phyloP scores from a whole-genome alignment of 30 jellyfish, hydroid and myxozoan genomes.

The Sanderia malayensis region DNA sequence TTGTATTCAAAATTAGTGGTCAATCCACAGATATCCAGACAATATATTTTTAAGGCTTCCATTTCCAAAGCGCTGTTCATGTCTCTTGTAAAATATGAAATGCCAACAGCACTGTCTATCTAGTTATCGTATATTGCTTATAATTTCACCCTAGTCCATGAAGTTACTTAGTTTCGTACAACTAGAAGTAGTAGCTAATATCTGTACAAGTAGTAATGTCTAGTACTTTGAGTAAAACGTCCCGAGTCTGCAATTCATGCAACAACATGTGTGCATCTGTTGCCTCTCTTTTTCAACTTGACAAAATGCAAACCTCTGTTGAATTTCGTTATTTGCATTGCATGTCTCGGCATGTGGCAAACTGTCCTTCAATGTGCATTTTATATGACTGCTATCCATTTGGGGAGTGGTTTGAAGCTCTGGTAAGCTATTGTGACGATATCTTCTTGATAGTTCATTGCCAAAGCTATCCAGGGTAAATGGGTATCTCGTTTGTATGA shows the following conservation, averaged over 20 bases:
- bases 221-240: not conserved
- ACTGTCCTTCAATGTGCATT: not conserved
- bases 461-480: not conserved
- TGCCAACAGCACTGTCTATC: too few relatives aligned
- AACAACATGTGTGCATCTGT: constrained; percentile 5
- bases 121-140: too few relatives aligned
- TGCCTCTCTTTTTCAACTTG: not conserved
- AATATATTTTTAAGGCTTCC: too few relatives aligned
- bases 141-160: too few relatives aligned
- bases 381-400: not conserved
- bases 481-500: not conserved
- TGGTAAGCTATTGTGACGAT: not conserved
- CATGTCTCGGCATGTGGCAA: not conserved
- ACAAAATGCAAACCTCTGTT: not conserved
- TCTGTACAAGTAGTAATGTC: too few relatives aligned
- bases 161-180: too few relatives aligned
- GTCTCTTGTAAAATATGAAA: too few relatives aligned
- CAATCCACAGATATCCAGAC: too few relatives aligned
- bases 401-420: not conserved
- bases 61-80: too few relatives aligned
- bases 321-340: constrained; percentile 1
- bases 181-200: too few relatives aligned
- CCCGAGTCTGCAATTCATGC: constrained; percentile 25
- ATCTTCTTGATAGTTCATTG: not conserved
- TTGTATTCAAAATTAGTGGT: too few relatives aligned